Evolutionary conservation across 2,888 invertebrate genomes (phyloP), one percentile per base, ranked within the genome.

Genomic region (Schizotus pectinicornis): DNA sequence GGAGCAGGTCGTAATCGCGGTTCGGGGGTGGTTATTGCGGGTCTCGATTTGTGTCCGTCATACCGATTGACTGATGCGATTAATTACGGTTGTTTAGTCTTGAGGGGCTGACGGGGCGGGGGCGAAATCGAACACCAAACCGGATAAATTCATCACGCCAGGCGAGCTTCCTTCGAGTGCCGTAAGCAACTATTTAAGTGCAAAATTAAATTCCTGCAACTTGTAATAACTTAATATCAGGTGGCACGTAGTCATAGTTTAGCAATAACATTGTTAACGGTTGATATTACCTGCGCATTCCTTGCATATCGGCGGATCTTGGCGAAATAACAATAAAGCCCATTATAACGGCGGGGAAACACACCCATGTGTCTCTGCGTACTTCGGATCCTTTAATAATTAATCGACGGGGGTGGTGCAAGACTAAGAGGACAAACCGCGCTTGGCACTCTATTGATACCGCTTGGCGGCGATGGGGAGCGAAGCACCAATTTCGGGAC

Each of bases 201-300:
- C 60, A 58, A 67, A 64, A 67, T 65, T 64, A 65, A 67, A 67
- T 66, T 66, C 67, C 65, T 66, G 42, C 55, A 62, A 62, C 56
- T 61, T 55, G 62, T 62, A 66, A 66, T 67, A 67, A 66, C 60
- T 67, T 65, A 67, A 67, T 67, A 67, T 64, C 61, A 66, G 61
- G 55, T 62, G 61, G 59, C 58, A 50, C 57, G 61, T 53, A 57
- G 63, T 56, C 61, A 59, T 57, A 54, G 57, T 61, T 62, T 61
- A 57, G 62, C 56, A 67, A 66, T 63, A 66, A 67, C 64, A 64
- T 66, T 66, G 64, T 66, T 67, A 64, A 61, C 62, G 61, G 62
- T 56, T 56, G 33, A 42, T 56, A 60, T 54, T 54, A 56, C 55
- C 51, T 56, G 51, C 50, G 58, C 61, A 61, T 61, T 61, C 57